phyloP scores from a whole-genome alignment of 2,888 invertebrate genomes.

The Podotricha telesiphe region DNA sequence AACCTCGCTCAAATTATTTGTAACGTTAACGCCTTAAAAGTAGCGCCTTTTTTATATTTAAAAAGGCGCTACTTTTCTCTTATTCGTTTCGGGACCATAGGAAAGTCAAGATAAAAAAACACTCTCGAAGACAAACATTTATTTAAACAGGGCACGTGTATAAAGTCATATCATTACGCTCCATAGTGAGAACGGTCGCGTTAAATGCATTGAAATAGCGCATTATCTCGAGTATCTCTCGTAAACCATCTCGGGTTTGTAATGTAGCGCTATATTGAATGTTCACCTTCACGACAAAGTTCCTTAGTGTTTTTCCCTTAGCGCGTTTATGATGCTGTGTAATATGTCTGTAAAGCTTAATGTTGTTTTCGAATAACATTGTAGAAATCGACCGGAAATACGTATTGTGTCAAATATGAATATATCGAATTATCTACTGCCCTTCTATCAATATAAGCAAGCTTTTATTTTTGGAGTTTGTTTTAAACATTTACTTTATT shows the following conservation, averaged over 20 bases:
- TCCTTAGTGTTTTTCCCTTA: slow-evolving; percentile 10
- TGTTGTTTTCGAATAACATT: not conserved
- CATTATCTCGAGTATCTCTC: slow-evolving; percentile 41
- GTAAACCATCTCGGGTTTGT: slow-evolving; percentile 38
- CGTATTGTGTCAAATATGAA: not conserved
- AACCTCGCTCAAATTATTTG: too few relatives aligned
- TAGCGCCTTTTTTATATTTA: too few relatives aligned
- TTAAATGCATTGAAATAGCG: slow-evolving; percentile 45
- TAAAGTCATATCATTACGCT: slow-evolving; percentile 24
- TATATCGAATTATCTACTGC: not conserved
- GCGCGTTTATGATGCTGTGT: not conserved
- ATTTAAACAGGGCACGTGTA: slow-evolving; percentile 12
- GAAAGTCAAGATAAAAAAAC: slow-evolving; percentile 2
- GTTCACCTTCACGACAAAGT: slow-evolving; percentile 32
- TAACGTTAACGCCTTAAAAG: too few relatives aligned
- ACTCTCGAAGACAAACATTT: not conserved
- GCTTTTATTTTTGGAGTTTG: not conserved
- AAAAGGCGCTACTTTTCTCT: not conserved
- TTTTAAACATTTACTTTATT: slow-evolving; percentile 35
- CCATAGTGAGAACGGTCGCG: slow-evolving; percentile 24
- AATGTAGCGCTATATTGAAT: slow-evolving; percentile 35
- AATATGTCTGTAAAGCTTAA: not conserved
- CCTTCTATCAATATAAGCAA: not conserved
- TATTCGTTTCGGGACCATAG: not conserved
- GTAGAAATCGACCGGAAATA: not conserved